Evolutionary conservation across 1,140 invertebrate genomes (phyloP), one percentile per base, ranked within the genome.

Genomic region (Scaptomyza graminum): DNA sequence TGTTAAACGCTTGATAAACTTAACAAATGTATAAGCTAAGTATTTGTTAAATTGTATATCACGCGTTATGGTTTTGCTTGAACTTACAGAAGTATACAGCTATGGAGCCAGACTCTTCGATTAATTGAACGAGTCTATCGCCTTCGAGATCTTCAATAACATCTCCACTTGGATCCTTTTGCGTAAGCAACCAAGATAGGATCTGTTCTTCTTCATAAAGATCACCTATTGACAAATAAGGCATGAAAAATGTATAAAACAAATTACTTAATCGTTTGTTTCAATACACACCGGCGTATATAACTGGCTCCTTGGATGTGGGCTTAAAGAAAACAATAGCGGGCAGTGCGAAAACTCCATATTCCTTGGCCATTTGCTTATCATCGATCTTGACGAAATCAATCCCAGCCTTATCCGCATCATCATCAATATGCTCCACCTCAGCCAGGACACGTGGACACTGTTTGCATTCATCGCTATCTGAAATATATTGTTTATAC

Each of bases 331-430:
- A 98, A 0, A 98, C 93, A 64, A 98, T 95, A 1, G 96, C 96
- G 1, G 97, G 97, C 47, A 98, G 92, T 1, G 97, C 96, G 76
- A 97, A 97, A 1, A 98, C 96, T 15, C 97, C 97, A 74, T 94
- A 95, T 67, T 97, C 95, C 90, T 97, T 97, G 2, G 97, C 95
- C 92, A 98, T 93, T 60, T 95, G 93, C 76, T 96, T 95, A 82
- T 98, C 97, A 72, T 97, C 96, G 72, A 98, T 96, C 92, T 98
- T 97, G 0, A 98, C 96, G 81, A 98, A 98, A 84, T 98, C 97
- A 55, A 98, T 98, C 41, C 97, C 97, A 41, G 96, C 97, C n/a
- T 95, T 94, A 90, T 98, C 97, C 0, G 97, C 97, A 76, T 98
- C 97, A 82, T 98, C 97, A 82, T 98, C 97, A 71, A 98, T 98